These are phyloP conservation scores for Butastur rufipennis DNA, from an alignment of 2,113 vertebrate species.

Conservation along the genomic window DNA sequence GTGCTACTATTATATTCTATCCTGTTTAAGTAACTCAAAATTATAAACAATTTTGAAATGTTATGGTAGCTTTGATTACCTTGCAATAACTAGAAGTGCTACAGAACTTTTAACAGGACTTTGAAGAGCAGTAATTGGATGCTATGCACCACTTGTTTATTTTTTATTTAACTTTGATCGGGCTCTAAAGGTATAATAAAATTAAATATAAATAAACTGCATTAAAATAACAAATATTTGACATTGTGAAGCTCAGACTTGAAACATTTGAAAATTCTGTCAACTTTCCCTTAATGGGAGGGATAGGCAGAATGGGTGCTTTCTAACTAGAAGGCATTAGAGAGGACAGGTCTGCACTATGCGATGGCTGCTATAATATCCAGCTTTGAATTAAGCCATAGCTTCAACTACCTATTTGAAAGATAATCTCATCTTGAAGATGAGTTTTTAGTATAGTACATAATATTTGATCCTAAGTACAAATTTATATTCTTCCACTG, in stretches of 20 bases:
- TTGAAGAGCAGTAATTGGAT: constrained; percentile 19
- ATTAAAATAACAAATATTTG: background rate
- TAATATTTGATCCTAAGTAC: background rate
- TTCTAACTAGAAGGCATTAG: background rate
- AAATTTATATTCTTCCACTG: background rate
- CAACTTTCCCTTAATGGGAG: background rate
- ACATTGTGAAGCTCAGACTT: background rate
- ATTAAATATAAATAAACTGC: background rate
- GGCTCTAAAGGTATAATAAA: background rate
- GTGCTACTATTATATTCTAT: background rate
- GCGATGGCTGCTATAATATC: background rate
- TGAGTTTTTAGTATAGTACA: background rate
- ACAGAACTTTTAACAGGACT: background rate
- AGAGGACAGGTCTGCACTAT: background rate
- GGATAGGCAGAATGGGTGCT: background rate
- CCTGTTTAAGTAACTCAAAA: background rate
- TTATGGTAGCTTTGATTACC: constrained; percentile 8
- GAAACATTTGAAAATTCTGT: background rate
- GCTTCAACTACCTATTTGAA: background rate
- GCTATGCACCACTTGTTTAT: background rate
- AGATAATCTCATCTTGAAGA: background rate
- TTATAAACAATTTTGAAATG: constrained; percentile 1
- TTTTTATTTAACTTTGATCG: constrained; percentile 31
- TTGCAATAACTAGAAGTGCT: background rate
- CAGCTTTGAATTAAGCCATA: background rate